Conservation (phyloP, 2,888 invertebrate species). For the Hirtodrosophila histrioides region DNA sequence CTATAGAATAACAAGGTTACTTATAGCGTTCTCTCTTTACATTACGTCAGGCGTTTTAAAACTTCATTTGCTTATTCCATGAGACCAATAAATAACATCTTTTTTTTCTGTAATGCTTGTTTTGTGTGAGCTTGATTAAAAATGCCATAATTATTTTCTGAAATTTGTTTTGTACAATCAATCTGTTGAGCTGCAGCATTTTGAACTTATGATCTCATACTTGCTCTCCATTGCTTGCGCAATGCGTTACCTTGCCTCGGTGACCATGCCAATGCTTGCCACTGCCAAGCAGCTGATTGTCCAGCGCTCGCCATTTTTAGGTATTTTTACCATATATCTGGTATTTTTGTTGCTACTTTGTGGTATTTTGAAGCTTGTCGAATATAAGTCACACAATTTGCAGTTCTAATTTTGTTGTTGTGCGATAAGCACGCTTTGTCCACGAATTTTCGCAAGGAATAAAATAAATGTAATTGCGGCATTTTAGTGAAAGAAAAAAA, state of each 20-base stretch:
- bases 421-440: slow-evolving; percentile 28
- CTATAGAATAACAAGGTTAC: slow-evolving; percentile 12
- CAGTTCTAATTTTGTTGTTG: slow-evolving; percentile 45
- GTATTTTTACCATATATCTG: background rate
- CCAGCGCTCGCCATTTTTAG: background rate
- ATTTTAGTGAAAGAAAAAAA: slow-evolving; percentile 28
- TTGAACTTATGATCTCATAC: background rate
- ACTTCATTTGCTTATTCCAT: background rate
- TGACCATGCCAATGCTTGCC: slow-evolving; percentile 32
- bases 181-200: background rate
- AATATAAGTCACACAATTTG: slow-evolving; percentile 16
- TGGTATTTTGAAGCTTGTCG: slow-evolving; percentile 8
- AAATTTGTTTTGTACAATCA: background rate
- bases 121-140: no score
- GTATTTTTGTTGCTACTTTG: slow-evolving; percentile 18
- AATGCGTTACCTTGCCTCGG: slow-evolving; percentile 15
- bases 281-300: slow-evolving; percentile 44
- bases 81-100: no score
- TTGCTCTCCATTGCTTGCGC: no score
- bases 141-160: background rate
- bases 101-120: no score
- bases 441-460: slow-evolving; percentile 15
- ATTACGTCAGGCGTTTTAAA: slow-evolving; percentile 10
- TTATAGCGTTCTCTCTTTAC: no score
- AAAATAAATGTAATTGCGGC: slow-evolving; percentile 38